Evolutionary conservation across 1,140 invertebrate genomes (phyloP).

Genomic region (Melanaphis sacchari): DNA sequence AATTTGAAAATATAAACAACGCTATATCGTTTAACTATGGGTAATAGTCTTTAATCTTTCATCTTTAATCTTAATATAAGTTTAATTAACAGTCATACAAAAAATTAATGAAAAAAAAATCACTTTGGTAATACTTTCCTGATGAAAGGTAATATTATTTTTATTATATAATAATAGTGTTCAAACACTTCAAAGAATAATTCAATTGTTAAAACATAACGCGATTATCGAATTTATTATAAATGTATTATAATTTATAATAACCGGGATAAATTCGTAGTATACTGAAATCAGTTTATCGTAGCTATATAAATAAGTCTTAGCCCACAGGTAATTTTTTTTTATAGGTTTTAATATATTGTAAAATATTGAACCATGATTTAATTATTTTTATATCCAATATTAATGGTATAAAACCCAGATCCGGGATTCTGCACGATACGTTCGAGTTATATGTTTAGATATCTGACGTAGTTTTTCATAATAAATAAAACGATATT

Average conservation of each 20-base stretch:
- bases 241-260: background rate
- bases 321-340: background rate
- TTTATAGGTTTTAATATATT: conserved; percentile 6
- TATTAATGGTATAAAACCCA: background rate
- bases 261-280: background rate
- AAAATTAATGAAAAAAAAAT: background rate
- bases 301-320: background rate
- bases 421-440: background rate
- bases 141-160: conserved; percentile 6
- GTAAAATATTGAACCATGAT: background rate
- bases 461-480: background rate
- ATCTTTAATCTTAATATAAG: background rate
- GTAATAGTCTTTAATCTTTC: background rate
- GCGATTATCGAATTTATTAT: background rate
- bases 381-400: background rate
- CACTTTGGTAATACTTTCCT: background rate
- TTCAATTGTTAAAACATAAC: conserved; percentile 8
- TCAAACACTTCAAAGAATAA: background rate
- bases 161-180: background rate
- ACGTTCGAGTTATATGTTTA: background rate
- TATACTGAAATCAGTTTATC: background rate
- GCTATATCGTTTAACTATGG: background rate
- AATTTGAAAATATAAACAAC: conserved; percentile 9
- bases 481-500: background rate
- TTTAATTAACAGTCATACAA: background rate